These are phyloP conservation scores for Sinohyriopsis cumingii DNA, from an alignment of 2,888 invertebrate genomes.

Conservation along the genomic window DNA sequence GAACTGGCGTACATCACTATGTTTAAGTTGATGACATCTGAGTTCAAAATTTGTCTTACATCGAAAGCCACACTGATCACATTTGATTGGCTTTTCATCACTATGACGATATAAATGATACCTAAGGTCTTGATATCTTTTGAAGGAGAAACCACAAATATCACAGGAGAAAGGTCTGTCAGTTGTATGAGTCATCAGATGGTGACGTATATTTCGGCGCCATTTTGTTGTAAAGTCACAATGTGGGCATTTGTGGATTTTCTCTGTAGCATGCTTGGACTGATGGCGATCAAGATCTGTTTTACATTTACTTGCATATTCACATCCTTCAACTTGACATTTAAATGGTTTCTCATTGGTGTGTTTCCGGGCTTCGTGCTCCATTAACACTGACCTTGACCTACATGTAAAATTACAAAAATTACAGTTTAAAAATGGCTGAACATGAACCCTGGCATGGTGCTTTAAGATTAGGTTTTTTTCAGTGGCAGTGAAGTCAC, in stretches of 20 bases:
- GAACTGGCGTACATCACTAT: slow-evolving; percentile 44
- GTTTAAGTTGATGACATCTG: slow-evolving; percentile 49
- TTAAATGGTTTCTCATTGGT: slow-evolving; percentile 48
- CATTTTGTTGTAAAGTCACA: slow-evolving; percentile 55
- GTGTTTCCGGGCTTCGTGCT: slow-evolving; percentile 49
- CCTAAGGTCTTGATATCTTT: slow-evolving; percentile 40
- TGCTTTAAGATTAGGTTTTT: slow-evolving; percentile 22
- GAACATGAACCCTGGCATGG: slow-evolving; percentile 11
- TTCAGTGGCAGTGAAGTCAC: slow-evolving; percentile 27
- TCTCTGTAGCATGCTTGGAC: slow-evolving; percentile 42
- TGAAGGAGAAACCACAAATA: slow-evolving; percentile 47
- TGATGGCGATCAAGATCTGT: slow-evolving; percentile 41
- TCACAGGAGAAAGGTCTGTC: slow-evolving; percentile 41
- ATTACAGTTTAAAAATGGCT: slow-evolving; percentile 30
- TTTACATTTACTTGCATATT: slow-evolving; percentile 35
- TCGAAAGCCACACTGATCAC: slow-evolving; percentile 49
- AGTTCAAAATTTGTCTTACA: slow-evolving; percentile 58
- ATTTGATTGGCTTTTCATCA: slow-evolving; percentile 49
- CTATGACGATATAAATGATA: slow-evolving; percentile 51
- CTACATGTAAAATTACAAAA: slow-evolving; percentile 44
- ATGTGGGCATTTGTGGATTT: slow-evolving; percentile 40
- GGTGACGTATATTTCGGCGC: slow-evolving; percentile 40
- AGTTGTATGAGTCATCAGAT: slow-evolving; percentile 39
- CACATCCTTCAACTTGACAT: slow-evolving; percentile 44
- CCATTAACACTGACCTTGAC: slow-evolving; percentile 23